phyloP scores from a whole-genome alignment of 2,888 invertebrate genomes.

The Rotaria sp. region DNA sequence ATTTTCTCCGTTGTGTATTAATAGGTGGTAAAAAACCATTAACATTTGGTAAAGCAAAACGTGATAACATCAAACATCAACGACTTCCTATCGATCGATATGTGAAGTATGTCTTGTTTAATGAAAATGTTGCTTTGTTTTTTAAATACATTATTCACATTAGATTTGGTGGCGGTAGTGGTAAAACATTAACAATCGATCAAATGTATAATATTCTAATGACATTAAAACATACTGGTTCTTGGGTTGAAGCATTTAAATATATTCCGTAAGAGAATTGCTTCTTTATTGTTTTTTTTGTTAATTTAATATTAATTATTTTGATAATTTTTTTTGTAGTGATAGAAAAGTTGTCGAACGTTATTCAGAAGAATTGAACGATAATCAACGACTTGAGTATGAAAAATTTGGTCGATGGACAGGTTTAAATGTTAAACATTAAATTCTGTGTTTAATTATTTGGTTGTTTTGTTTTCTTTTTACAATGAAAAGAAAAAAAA shows the following conservation, averaged over 20 bases:
- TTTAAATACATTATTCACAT: background rate
- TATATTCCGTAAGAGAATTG: constrained; percentile 18
- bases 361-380: background rate
- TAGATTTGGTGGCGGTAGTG: constrained; percentile 23
- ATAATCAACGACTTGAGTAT: background rate
- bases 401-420: constrained; percentile 19
- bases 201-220: constrained; percentile 10
- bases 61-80: background rate
- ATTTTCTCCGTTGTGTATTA: background rate
- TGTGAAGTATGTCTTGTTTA: background rate
- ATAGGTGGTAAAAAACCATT: constrained; percentile 12
- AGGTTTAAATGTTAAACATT: background rate
- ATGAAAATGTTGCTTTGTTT: too few species aligned
- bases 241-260: constrained; percentile 28
- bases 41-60: constrained; percentile 25
- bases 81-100: constrained; percentile 28
- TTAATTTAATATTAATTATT: background rate
- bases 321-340: background rate
- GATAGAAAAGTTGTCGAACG: background rate
- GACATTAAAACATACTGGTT: constrained; percentile 19
- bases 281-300: background rate
- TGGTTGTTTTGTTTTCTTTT: background rate
- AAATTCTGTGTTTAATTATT: background rate
- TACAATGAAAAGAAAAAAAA: background rate
- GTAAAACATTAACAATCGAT: constrained; percentile 19